A percentile compares a stretch with the other conserved stretches of the same genome.
These are phyloP conservation scores for Formica aserva DNA, from an alignment of 2,888 invertebrate species.

Conservation along the genomic window DNA sequence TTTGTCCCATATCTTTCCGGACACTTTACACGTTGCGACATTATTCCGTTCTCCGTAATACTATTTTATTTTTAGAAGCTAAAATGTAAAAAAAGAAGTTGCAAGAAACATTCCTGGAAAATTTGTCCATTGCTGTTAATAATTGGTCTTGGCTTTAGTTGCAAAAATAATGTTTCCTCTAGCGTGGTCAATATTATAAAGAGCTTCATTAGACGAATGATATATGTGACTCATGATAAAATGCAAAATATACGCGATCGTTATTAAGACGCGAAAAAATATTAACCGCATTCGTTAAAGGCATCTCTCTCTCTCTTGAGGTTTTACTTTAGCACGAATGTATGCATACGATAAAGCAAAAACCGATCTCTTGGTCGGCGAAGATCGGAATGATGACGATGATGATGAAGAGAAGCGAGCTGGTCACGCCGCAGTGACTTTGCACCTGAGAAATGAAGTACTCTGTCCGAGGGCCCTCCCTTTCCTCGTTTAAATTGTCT, in stretches of 20 bases:
- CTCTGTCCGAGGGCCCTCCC: conserved; percentile 20
- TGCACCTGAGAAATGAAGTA: conserved; percentile 42
- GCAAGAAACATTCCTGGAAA: not conserved
- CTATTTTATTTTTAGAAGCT: not conserved
- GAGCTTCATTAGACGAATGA: not conserved
- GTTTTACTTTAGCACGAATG: conserved; percentile 17
- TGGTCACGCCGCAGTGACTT: conserved; percentile 64
- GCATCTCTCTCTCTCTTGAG: not conserved
- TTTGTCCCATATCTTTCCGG: not conserved
- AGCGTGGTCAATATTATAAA: not conserved
- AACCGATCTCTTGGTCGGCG: conserved; percentile 54
- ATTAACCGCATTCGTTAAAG: not conserved
- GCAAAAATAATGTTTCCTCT: conserved; percentile 9
- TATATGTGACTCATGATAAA: not conserved
- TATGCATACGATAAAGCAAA: conserved; percentile 38
- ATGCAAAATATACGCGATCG: not conserved
- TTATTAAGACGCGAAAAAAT: not conserved
- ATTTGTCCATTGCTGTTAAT: conserved; percentile 4
- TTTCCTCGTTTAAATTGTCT: conserved; percentile 53
- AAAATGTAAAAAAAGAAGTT: not conserved
- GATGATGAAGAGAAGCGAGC: conserved; percentile 59
- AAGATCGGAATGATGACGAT: conserved; percentile 43
- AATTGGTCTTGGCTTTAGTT: not conserved
- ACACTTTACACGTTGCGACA: not conserved
- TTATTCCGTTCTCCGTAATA: not conserved